Evolutionary conservation across 2,113 vertebrate genomes (phyloP), one percentile per base, ranked within the genome.

Genomic region (Cephalopholis sonnerati): DNA sequence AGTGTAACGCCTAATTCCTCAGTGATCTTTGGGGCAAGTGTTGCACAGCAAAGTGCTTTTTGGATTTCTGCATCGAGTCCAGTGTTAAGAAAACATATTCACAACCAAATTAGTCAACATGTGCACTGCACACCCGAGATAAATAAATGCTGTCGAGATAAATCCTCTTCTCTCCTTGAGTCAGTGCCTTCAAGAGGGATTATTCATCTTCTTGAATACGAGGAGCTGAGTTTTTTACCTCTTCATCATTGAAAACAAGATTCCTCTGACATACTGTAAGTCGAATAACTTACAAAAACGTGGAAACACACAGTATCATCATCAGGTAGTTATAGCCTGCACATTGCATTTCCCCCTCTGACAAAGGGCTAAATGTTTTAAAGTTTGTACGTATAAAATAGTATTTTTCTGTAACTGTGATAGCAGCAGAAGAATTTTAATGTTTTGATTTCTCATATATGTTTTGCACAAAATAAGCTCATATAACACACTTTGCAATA

Each of bases 21-120:
- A 39, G 81, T 81, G 74, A 87, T 93, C 91, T 93, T 92, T 91
- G 87, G 93, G 92, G 79, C 71, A 64, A 81, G 77, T 83, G 36
- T 82, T 71, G 84, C 91, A 91, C 93, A 73, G 74, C 25, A 29
- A 79, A 76, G 87, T 88, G 81, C 84, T 90, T 92, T 93, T 93
- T 92, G 91, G 90, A 90, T 89, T 89, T 89, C 83, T 89, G 81
- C 88, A 78, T 89, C 12, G 15, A 83, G 79, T 92, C 81, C 90
- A 91, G 89, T 92, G 86, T 90, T 78, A 76, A 77, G 57, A 88
- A 88, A 90, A 89, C 54, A 81, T 68, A 66, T 87, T 63, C 46
- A 74, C 53, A 84, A 83, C 75, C 64, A 82, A 86, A 83, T 78
- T 48, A 71, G 51, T 83, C 57, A 70, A 63, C 61, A 54, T 87